Conservation (phyloP, 37 sponge, comb jelly and placozoan genomes). For the Ianthella basta region DNA sequence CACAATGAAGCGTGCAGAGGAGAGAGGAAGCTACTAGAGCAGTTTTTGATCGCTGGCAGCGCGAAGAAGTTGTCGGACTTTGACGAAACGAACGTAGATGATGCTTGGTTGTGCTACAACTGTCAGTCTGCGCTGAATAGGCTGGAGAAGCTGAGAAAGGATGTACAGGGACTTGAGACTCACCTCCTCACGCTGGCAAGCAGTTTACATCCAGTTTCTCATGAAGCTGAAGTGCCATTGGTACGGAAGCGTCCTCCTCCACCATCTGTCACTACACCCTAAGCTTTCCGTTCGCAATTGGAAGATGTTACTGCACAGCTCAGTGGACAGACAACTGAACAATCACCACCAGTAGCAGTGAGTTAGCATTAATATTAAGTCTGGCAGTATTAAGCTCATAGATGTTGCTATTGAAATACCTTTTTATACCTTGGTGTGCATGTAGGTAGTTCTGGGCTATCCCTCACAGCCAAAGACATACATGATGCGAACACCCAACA, state of each 20-base stretch:
- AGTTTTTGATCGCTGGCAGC: background rate
- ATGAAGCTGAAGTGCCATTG: background rate
- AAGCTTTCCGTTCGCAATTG: background rate
- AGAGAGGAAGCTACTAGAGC: background rate
- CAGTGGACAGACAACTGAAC: background rate
- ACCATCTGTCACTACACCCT: background rate
- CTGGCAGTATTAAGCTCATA: no score
- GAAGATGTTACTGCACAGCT: background rate
- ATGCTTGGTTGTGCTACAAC: constrained; percentile 26
- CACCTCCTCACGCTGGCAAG: background rate
- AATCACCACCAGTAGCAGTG: constrained; percentile 37
- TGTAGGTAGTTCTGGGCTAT: constrained; percentile 23
- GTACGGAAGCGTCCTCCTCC: background rate
- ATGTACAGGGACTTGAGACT: background rate
- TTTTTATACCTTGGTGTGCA: background rate
- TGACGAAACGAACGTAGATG: background rate
- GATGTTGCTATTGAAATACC: background rate
- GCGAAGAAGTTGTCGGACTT: background rate
- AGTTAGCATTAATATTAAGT: background rate
- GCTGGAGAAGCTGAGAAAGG: background rate
- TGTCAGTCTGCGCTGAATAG: background rate
- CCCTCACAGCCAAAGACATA: background rate
- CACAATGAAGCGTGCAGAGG: constrained; percentile 1
- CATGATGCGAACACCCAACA: constrained; percentile 7
- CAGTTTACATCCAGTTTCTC: background rate